A percentile compares a stretch with the other conserved stretches of the same genome.
Conservation (phyloP, 2,888 invertebrate species). For the Aricia artaxerxes region DNA sequence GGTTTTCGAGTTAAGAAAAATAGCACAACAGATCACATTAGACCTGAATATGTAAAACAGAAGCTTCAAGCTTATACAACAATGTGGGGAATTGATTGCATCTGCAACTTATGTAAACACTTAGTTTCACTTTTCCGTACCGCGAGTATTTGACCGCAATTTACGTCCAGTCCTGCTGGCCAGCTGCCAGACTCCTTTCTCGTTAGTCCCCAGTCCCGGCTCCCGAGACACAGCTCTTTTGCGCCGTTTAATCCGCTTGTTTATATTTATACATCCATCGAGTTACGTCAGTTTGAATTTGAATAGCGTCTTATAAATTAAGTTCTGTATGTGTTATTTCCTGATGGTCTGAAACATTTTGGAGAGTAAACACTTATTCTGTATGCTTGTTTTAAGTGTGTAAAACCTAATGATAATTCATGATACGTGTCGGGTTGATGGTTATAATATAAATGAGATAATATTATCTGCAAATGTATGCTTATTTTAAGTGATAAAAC, state of each 20-base stretch:
- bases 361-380: too few species aligned
- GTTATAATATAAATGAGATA: too few species aligned
- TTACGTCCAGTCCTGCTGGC: conserved; percentile 61
- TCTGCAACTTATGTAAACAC: conserved; percentile 42
- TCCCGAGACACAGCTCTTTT: conserved; percentile 58
- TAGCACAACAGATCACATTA: too few species aligned
- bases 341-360: background rate
- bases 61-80: background rate
- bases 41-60: background rate
- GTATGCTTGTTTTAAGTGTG: too few species aligned
- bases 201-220: conserved; percentile 63
- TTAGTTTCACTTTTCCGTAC: conserved; percentile 57
- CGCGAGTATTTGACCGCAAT: conserved; percentile 54
- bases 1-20: background rate
- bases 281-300: conserved; percentile 13
- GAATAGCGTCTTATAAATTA: background rate
- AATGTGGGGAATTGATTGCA: conserved; percentile 27
- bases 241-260: conserved; percentile 61
- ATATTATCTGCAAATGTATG: too few species aligned
- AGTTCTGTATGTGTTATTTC: background rate
- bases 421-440: too few species aligned
- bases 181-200: conserved; percentile 51
- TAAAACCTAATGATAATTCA: too few species aligned
- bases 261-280: conserved; percentile 54
- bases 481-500: too few species aligned